A percentile compares a stretch with the other conserved stretches of the same genome.
These are phyloP conservation scores for Chiloscyllium plagiosum DNA, from an alignment of 2,113 vertebrate species.

Conservation along the genomic window DNA sequence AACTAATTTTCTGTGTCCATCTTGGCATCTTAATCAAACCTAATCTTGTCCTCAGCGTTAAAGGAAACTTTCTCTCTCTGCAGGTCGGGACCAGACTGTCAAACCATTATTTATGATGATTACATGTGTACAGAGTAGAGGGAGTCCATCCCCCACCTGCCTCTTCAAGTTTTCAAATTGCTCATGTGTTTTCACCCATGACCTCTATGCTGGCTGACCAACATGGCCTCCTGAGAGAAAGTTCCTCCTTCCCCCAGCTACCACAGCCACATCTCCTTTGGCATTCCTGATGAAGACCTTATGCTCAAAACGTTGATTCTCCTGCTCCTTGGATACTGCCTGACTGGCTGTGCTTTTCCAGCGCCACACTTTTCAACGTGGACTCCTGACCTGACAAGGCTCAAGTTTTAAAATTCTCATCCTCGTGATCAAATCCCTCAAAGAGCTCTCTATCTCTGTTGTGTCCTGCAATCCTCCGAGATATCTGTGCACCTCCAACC, in stretches of 20 bases:
- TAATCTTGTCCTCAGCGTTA: neutral
- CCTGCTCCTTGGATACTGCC: no score
- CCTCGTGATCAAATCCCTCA: neutral
- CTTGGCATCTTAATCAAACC: neutral
- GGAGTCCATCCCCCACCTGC: neutral
- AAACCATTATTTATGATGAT: neutral
- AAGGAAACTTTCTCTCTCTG: neutral
- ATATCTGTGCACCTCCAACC: neutral
- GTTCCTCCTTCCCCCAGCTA: no score
- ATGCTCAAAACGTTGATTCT: no score
- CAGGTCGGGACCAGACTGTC: neutral
- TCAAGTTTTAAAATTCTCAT: neutral
- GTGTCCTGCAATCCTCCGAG: neutral
- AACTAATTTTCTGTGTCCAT: neutral
- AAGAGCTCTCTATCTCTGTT: neutral
- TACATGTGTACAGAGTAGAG: neutral
- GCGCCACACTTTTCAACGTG: no score
- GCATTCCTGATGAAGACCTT: no score
- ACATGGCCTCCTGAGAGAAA: neutral
- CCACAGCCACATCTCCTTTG: no score
- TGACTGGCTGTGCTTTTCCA: no score
- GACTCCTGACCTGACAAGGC: neutral
- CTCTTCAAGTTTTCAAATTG: neutral
- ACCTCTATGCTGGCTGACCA: neutral
- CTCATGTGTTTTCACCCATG: neutral